Evolutionary conservation across 2,113 vertebrate species (phyloP).

Genomic region (Colinus virginianus): DNA sequence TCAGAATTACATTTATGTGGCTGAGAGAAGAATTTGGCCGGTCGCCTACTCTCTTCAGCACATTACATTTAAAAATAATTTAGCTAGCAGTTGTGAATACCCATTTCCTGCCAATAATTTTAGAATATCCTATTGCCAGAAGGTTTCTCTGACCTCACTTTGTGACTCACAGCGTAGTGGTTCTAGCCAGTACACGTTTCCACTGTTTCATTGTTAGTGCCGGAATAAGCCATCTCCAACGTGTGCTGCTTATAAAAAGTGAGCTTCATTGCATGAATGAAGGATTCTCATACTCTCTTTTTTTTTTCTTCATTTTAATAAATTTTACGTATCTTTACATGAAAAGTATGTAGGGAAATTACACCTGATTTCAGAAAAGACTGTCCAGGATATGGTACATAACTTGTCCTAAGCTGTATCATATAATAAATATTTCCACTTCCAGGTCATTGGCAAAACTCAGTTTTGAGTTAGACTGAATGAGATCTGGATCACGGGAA

Average conservation of each 20-base stretch:
- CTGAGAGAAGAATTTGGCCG: conserved; percentile 31
- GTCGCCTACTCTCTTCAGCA: neutral
- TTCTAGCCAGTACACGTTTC: neutral
- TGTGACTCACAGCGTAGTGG: neutral
- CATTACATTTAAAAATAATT: conserved; percentile 51
- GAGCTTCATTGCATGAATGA: neutral
- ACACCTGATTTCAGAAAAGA: neutral
- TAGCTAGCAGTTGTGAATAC: conserved; percentile 15
- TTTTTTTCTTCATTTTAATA: neutral
- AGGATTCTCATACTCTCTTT: neutral
- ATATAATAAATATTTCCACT: neutral
- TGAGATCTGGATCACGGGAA: neutral
- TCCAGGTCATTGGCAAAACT: neutral
- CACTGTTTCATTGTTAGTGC: neutral
- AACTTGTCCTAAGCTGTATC: neutral
- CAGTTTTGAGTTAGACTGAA: neutral
- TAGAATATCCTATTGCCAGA: neutral
- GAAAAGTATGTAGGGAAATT: neutral
- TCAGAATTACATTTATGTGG: conserved; percentile 26
- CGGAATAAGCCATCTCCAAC: neutral
- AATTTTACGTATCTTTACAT: neutral
- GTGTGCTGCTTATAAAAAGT: neutral
- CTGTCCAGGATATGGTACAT: neutral
- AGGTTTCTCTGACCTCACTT: neutral
- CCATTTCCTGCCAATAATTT: conserved; percentile 36